Conservation (phyloP, 2,113 vertebrate genomes). For the Typhlomys cinereus region DNA sequence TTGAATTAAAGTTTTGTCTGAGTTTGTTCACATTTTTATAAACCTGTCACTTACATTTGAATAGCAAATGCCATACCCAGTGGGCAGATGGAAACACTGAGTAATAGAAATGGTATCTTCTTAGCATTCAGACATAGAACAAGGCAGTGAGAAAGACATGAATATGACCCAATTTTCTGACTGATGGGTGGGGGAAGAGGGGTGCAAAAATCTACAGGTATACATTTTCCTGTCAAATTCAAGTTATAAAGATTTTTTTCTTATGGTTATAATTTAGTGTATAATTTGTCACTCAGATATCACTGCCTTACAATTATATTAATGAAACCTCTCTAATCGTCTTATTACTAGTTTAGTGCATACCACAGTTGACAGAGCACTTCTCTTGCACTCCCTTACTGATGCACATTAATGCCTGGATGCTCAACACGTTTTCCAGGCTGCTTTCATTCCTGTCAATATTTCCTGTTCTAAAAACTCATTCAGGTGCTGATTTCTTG, state of each 20-base stretch:
- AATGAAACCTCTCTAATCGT: slow-evolving; percentile 42
- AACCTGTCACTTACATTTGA: slow-evolving; percentile 44
- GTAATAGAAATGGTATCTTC: slow-evolving; percentile 29
- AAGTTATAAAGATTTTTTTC: slow-evolving; percentile 50
- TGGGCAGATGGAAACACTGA: slow-evolving; percentile 31
- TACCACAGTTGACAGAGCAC: neutral
- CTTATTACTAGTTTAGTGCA: neutral
- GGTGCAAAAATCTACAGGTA: slow-evolving; percentile 21
- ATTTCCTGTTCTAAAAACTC: slow-evolving; percentile 57
- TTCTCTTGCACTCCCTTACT: neutral
- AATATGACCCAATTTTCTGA: slow-evolving; percentile 14
- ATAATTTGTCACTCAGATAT: slow-evolving; percentile 57
- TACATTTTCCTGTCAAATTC: slow-evolving; percentile 46
- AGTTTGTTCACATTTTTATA: slow-evolving; percentile 31
- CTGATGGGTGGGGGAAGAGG: slow-evolving; percentile 16
- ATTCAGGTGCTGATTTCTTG: slow-evolving; percentile 56
- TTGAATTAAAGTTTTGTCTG: neutral
- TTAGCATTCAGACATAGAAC: slow-evolving; percentile 29
- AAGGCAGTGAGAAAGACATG: neutral
- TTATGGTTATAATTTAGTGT: slow-evolving; percentile 53
- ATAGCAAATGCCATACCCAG: neutral
- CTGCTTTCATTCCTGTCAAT: slow-evolving; percentile 62
- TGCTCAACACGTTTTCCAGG: slow-evolving; percentile 16
- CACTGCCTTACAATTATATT: slow-evolving; percentile 42
- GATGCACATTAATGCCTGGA: neutral